phyloP scores from a whole-genome alignment of 2,113 vertebrate genomes.

The Corythoichthys intestinalis region DNA sequence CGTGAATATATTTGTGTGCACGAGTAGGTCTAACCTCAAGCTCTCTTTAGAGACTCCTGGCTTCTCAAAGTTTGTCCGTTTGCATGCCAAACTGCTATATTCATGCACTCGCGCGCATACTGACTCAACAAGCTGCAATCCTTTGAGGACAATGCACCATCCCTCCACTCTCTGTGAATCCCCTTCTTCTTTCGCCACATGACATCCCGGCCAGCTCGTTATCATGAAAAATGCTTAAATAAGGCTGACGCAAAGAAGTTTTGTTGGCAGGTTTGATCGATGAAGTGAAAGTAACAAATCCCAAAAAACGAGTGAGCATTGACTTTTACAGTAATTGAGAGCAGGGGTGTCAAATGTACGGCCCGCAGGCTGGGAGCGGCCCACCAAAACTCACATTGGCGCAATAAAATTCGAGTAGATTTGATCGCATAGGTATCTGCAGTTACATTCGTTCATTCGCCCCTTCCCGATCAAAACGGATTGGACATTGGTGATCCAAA shows the following conservation, averaged over 20 bases:
- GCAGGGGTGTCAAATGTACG: too few species aligned
- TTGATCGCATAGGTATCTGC: too few species aligned
- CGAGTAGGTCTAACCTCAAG: conserved; percentile 49
- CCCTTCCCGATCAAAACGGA: too few species aligned
- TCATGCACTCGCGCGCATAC: conserved; percentile 14
- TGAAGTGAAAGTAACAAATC: not conserved
- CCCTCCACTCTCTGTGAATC: conserved; percentile 22
- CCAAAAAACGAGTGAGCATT: conserved; percentile 27
- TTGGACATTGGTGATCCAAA: too few species aligned
- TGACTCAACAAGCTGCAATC: conserved; percentile 27
- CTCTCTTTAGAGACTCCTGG: conserved; percentile 48
- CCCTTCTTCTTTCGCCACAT: conserved; percentile 21
- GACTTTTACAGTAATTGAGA: conserved; percentile 52
- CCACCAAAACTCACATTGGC: too few species aligned
- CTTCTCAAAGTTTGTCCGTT: conserved; percentile 29
- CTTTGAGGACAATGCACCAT: conserved; percentile 26
- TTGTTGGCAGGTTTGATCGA: conserved; percentile 1
- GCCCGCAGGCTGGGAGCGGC: too few species aligned
- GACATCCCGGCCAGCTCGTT: conserved; percentile 20
- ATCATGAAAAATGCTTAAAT: conserved; percentile 23
- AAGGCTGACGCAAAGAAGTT: conserved; percentile 3
- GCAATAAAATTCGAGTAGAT: too few species aligned
- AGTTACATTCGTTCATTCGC: too few species aligned
- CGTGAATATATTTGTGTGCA: conserved; percentile 46
- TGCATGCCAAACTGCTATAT: conserved; percentile 41